These are phyloP conservation scores for Himalopsyche japonica DNA, from an alignment of 2,888 invertebrate genomes.

Conservation along the genomic window DNA sequence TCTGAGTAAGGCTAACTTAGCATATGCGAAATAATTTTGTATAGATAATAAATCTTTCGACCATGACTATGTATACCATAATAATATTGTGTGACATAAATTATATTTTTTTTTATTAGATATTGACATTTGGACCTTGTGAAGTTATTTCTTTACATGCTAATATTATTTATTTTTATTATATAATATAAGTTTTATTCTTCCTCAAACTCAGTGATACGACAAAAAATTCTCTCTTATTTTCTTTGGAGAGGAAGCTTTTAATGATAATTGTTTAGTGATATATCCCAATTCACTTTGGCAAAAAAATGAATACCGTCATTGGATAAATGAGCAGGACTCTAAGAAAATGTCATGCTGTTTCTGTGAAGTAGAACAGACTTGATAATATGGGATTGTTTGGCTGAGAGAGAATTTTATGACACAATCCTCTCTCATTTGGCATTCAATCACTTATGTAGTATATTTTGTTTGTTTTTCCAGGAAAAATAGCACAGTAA, in stretches of 20 bases:
- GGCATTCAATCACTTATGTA: not conserved
- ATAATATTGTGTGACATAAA: too few relatives aligned
- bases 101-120: too few relatives aligned
- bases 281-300: not conserved
- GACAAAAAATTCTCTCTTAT: too few relatives aligned
- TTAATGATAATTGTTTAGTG: not conserved
- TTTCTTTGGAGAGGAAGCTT: conserved; percentile 16
- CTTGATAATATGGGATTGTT: not conserved
- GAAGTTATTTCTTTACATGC: too few relatives aligned
- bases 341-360: not conserved
- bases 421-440: conserved; percentile 4
- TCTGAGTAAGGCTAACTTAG: too few relatives aligned
- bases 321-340: not conserved
- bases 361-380: not conserved
- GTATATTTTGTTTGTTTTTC: not conserved
- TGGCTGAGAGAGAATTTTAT: not conserved
- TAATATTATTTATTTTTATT: too few relatives aligned
- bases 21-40: too few relatives aligned
- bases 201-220: too few relatives aligned
- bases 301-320: not conserved
- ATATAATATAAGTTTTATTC: too few relatives aligned
- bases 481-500: not conserved
- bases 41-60: too few relatives aligned
- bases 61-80: too few relatives aligned
- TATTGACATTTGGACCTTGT: too few relatives aligned